Evolutionary conservation across 2,797 vertebrate genomes (phyloP).

Genomic region (Fringilla coelebs): DNA sequence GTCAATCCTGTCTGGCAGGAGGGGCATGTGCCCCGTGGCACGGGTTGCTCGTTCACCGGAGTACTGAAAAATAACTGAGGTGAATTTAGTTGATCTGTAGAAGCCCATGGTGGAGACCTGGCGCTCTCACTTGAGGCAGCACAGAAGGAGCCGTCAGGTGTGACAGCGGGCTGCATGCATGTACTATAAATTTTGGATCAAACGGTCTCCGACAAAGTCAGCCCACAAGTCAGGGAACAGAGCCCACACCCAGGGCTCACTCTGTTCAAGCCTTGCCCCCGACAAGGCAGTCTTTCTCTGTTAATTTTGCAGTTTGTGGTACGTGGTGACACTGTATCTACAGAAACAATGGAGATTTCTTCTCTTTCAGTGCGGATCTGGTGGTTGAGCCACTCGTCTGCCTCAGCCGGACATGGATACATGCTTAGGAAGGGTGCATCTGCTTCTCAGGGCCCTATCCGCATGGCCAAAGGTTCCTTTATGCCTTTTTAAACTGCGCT

Average conservation of each 20-base stretch:
- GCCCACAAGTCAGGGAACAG: neutral
- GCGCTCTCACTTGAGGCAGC: neutral
- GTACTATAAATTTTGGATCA: neutral
- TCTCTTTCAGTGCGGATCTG: neutral
- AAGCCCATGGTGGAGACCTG: neutral
- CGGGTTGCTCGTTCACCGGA: too few species aligned
- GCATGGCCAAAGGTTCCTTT: neutral
- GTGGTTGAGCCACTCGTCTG: accelerated
- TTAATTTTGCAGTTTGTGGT: neutral
- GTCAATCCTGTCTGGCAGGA: accelerated
- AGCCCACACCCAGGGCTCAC: neutral
- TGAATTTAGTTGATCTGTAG: neutral
- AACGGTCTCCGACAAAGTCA: neutral
- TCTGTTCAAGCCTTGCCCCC: neutral
- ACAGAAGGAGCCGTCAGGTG: neutral
- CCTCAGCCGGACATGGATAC: neutral
- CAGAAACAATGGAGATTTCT: neutral
- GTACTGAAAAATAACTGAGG: too few species aligned
- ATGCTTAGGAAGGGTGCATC: neutral
- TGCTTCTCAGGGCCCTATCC: neutral
- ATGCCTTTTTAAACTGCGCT: neutral
- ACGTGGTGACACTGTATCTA: neutral
- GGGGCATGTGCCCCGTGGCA: accelerated
- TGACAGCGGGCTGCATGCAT: neutral
- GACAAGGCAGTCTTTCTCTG: neutral